phyloP scores from a whole-genome alignment of 2,888 invertebrate genomes.

The Metalampra italica region DNA sequence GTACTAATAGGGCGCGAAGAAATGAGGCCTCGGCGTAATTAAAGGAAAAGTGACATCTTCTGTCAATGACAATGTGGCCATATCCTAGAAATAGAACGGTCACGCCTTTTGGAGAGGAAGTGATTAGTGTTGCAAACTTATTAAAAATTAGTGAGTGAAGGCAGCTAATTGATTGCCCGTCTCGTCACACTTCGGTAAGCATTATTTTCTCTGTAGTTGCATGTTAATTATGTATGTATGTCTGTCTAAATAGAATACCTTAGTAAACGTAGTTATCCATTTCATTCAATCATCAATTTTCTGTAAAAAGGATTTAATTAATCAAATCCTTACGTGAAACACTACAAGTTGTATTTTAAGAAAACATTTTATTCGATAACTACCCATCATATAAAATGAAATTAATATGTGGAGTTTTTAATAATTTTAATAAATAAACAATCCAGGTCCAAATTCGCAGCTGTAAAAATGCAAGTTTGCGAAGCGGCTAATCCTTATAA shows the following conservation, averaged over 20 bases:
- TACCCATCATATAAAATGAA: no score
- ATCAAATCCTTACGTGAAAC: conserved; percentile 8
- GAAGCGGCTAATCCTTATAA: conserved; percentile 31
- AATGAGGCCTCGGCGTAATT: conserved; percentile 74
- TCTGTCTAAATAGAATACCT: conserved; percentile 7
- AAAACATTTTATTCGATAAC: background rate
- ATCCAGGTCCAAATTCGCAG: background rate
- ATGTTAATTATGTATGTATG: conserved; percentile 5
- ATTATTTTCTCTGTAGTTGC: conserved; percentile 24
- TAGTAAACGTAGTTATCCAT: conserved; percentile 5
- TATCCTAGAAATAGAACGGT: conserved; percentile 67
- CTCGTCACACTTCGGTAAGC: conserved; percentile 36
- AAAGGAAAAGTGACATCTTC: conserved; percentile 76
- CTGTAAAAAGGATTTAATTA: conserved; percentile 1
- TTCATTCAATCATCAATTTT: conserved; percentile 6
- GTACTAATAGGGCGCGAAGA: conserved; percentile 78
- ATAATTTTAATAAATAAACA: no score
- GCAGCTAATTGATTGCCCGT: conserved; percentile 66
- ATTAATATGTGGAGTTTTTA: no score
- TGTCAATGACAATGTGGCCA: conserved; percentile 66
- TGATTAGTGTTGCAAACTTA: conserved; percentile 74
- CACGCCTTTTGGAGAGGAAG: conserved; percentile 72
- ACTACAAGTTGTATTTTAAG: background rate
- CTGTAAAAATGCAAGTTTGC: conserved; percentile 10
- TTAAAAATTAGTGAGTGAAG: conserved; percentile 78